Base-by-base conservation (phyloP, 2,113 vertebrate species). In the Lagopus leucura region DNA sequence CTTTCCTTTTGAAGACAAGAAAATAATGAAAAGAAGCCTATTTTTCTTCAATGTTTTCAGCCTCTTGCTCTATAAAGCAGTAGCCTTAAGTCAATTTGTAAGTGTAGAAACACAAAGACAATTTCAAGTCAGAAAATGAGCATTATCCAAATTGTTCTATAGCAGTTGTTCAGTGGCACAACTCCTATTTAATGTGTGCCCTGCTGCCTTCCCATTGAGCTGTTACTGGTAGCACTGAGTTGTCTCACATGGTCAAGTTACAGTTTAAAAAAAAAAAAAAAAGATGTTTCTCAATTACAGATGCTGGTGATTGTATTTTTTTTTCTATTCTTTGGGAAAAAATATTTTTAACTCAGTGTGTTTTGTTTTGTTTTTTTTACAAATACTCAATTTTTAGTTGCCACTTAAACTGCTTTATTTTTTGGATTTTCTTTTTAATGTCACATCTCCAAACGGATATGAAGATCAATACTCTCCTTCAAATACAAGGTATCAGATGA, bases 171-270 rank as follows among this genome's bases (percentile, higher is more conserved):
- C 16, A 12, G 82, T 63, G 66, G 36, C 47, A 77, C 65, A 67
- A 63, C 69, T 72, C 36, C 5, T 43, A 14, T 52, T 47, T 58
- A 73, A 67, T 40, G 30, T 6, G 12, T 82, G 43, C 70, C 70
- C 79, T 81, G 81, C 58, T 73, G 50, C 10, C n/a, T 65, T 65
- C 64, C 30, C 21, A 43, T 70, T 89, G 64, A 77, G 30, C 57
- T 88, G 66, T 89, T 96, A 72, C 58, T 86, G 52, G 90, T 65
- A 45, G 25, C 71, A 83, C 54, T 55, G 65, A 91, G 38, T 93
- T 70, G 20, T 91, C 89, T 86, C 54, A 70, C 42, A 42, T 88
- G 94, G 92, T 36, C 64, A 87, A 72, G n/a, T 54, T 9, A 8
- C 61, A 57, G 30, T 55, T 13, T n/a, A n/a, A n/a, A n/a, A n/a